Conservation (phyloP, 2,797 vertebrate species). For the Staurois parvus region DNA sequence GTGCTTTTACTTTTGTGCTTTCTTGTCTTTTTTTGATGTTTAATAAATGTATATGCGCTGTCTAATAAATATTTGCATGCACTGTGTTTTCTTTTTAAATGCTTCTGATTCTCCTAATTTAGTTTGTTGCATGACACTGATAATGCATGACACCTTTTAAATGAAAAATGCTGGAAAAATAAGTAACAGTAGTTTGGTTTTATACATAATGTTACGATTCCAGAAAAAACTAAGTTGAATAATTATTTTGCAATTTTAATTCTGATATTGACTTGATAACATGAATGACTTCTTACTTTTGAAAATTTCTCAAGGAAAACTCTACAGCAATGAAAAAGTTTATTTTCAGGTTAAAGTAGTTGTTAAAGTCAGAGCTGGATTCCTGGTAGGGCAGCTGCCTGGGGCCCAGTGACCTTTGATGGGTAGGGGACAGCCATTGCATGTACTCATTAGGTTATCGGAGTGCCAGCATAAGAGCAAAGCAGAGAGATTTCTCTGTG, state of each 20-base stretch:
- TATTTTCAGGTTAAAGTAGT: neutral
- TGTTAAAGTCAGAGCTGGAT: neutral
- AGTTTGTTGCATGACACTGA: conserved; percentile 66
- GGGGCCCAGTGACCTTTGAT: neutral
- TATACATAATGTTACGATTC: conserved; percentile 6
- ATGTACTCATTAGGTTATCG: neutral
- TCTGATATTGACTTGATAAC: neutral
- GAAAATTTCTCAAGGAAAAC: neutral
- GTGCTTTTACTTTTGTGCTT: conserved; percentile 63
- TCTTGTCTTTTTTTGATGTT: conserved; percentile 66
- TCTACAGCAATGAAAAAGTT: neutral
- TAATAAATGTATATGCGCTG: conserved; percentile 68
- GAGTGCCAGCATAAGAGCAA: too few relatives aligned
- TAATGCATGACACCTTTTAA: conserved; percentile 62
- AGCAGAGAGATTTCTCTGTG: too few relatives aligned
- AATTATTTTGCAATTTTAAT: neutral
- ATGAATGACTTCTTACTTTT: neutral
- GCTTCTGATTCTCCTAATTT: conserved; percentile 68
- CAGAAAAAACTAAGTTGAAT: neutral
- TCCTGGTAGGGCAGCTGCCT: neutral
- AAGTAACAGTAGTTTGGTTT: conserved; percentile 55
- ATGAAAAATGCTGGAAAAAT: conserved; percentile 12
- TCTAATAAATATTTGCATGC: conserved; percentile 75
- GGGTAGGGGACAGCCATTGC: neutral
- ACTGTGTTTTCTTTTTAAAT: conserved; percentile 68